Base-by-base conservation (phyloP, 2,888 invertebrate species). In the Cryptus armator region DNA sequence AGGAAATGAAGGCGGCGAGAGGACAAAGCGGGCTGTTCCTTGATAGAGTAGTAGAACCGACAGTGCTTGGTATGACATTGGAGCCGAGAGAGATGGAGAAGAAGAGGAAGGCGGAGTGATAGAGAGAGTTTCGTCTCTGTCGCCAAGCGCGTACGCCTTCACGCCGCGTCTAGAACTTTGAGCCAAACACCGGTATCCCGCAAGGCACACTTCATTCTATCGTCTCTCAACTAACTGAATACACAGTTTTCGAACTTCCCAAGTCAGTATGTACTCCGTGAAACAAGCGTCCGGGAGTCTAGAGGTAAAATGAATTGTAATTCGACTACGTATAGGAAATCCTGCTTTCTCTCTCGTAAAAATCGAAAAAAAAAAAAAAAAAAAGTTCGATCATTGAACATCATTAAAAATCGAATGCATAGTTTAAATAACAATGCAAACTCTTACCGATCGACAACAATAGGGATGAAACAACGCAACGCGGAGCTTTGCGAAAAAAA, bases 1-100 rank as follows among this genome's bases (percentile, higher is more conserved):
- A 86, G 86, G 84, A 86, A 86, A 86, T 84, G 84, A 84, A 86
- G 84, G 82, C 86, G 86, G 86, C 56, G 53, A 70, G 79, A 83
- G 82, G 80, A 86, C 86, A 86, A 86, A 86, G 86, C 76, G 53
- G 43, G 19, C 44, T 29, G 59, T 51, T 68, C 81, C 64, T 64
- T 44, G 24, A 74, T 74, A 46, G 29, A 62, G 46, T 37, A 46
- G 62, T 59, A 59, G 24, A n/a, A n/a, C 12, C 7, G 29, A 29
- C 32, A n/a, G 29, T n/a, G 62, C 29, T 32, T 3, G 62, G 62
- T 7, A 62, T 62, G 29, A 29, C 32, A 32, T 62, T 29, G 29
- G 56, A 29, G 29, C 29, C 12, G n/a, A 14, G 14, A 24, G 24
- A 56, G 24, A 9, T 10, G 32, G 32, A 6, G 62, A 14, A 62